Evolutionary conservation across 2,888 invertebrate species (phyloP), one percentile per base, ranked within the genome.

Genomic region (Callyntrura guangdongensis): DNA sequence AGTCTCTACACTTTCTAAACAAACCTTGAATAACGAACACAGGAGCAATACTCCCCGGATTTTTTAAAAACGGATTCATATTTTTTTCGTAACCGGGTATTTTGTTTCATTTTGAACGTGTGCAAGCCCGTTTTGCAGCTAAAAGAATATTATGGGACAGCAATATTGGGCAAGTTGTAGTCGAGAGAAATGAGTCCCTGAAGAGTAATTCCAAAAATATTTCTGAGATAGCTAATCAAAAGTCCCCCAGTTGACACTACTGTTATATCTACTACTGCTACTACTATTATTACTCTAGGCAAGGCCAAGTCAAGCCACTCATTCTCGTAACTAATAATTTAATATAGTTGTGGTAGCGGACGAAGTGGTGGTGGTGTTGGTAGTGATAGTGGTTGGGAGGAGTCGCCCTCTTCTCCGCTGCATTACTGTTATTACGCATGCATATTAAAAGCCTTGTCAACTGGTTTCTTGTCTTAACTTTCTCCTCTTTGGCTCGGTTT

Each of bases 181-280:
- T 36, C 8, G 69, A 12, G 89, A 92, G 90, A 88, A 92, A 93
- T 91, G 92, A 92, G 92, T 93, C 93, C 92, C 92, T 53, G 64
- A 86, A 93, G 93, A 90, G 91, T 88, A 92, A 91, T 92, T 93
- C 81, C 83, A 86, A 85, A 36, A 93, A 93, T 92, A 92, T 92
- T 92, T 92, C 72, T 90, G 87, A 92, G 92, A 92, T 92, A 91
- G 91, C 92, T 93, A 92, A 93, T 93, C 93, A 93, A 93, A 93
- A 87, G 64, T 49, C 69, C 77, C 53, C 25, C 87, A 79, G 89
- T 81, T 86, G 86, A 91, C 86, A 86, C 27, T 83, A 25, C 12
- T n/a, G 36, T 36, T 36, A 4, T 36, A 4, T 4, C 74, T 47
- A 17, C 49, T 47, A 25, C 9, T 4, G 25, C 0, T 20, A 27